A percentile compares a stretch with the other conserved stretches of the same genome.
phyloP scores from a whole-genome alignment of 2,113 vertebrate genomes.

The Heterocephalus glaber region DNA sequence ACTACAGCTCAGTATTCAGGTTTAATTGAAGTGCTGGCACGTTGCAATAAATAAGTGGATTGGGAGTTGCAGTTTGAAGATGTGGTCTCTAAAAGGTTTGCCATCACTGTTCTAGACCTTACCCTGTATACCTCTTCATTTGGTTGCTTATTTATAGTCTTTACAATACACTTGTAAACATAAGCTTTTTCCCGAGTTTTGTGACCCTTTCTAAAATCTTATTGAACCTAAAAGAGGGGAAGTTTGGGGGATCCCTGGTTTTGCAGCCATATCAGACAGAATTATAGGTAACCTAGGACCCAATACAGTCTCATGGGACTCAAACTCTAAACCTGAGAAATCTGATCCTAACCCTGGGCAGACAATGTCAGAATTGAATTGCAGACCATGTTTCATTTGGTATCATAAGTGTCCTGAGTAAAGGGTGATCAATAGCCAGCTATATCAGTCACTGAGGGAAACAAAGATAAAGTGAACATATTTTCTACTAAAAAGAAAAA shows the following conservation, averaged over 20 bases:
- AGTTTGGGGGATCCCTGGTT: not conserved
- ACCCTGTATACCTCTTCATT: not conserved
- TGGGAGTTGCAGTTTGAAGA: not conserved
- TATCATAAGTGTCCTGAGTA: not conserved
- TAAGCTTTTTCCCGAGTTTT: not conserved
- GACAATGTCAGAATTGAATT: not conserved
- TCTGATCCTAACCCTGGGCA: not conserved
- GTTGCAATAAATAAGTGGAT: not conserved
- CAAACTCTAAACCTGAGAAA: not conserved
- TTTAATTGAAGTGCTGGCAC: not conserved
- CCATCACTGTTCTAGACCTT: not conserved
- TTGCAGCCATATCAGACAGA: not conserved
- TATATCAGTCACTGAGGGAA: not conserved
- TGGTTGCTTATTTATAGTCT: not conserved
- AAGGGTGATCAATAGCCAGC: not conserved
- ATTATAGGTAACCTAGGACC: not conserved
- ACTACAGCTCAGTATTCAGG: not conserved
- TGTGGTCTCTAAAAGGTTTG: not conserved
- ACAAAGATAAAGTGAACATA: constrained; percentile 1
- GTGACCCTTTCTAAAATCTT: not conserved
- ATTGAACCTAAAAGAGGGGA: not conserved
- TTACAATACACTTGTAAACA: not conserved
- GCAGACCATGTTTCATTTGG: not conserved
- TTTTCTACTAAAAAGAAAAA: not conserved
- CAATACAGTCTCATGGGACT: not conserved